Base-by-base conservation (phyloP, 2,797 vertebrate species). In the Hydrophis major region DNA sequence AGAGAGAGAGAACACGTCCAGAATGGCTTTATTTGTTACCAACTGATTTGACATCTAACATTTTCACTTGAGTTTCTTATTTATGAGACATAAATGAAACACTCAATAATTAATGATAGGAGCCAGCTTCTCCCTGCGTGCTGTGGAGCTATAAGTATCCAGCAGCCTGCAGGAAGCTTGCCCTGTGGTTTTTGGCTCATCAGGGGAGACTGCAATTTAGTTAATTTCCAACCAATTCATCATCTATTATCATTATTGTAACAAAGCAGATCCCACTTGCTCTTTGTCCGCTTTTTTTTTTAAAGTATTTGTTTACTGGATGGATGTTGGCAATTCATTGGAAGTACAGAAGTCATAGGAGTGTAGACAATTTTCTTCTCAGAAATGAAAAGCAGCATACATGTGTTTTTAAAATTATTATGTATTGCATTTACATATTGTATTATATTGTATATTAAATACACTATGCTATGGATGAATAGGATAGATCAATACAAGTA, bases 41-140 rank as follows among this genome's bases (percentile, higher is more conserved):
- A 92, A 96, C 42, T 86, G 96, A 95, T 96, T 96, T 94, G 94
- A 95, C 96, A 94, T 95, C 95, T 93, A 97, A 95, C 95, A 90
- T 96, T 97, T 96, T 96, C 96, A 95, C 93, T 93, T 55, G 42
- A 94, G 94, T 96, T 94, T 96, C 95, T 97, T 92, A 96, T 97
- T 96, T 96, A 96, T 96, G 96, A 95, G 89, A 94, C 91, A 94
- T 96, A 97, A 97, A 96, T 96, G 94, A 97, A 97, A 96, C 89
- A 92, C 88, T 96, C 96, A 95, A 96, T 97, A 97, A 97, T 96
- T 96, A 93, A 97, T 94, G 95, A 94, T 83, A 25, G 69, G 89
- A 2, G 74, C 92, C 37, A 93, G 94, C 93, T 95, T 95, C 93
- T 94, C 93, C 90, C 93, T 92, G 94, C 90, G 92, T 91, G 95